Evolutionary conservation across 1,140 invertebrate genomes (phyloP), one percentile per base, ranked within the genome.

Genomic region (Sarcophaga peregrina): DNA sequence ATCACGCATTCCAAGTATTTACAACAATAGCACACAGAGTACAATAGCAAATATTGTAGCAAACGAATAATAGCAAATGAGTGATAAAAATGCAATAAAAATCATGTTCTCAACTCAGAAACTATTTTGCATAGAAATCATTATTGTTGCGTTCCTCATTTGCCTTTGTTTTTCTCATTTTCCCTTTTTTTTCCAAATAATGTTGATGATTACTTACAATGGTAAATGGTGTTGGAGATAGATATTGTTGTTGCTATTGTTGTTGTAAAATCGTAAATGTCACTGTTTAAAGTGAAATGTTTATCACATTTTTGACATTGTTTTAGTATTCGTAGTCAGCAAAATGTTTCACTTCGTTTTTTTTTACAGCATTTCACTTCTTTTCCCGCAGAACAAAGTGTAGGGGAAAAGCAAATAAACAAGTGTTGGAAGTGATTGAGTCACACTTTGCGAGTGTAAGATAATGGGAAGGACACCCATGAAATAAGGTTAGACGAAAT

Each of bases 121-220:
- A 78, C 75, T 78, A 78, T 78, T 78, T 78, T 78, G 75, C 75
- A 78, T 78, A 78, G 75, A 78, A 78, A 78, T 78, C 75, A 78
- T 78, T 50, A 78, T 50, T 50, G 20, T 52, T 50, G 62, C 8
- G 25, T 37, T 37, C 62, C 20, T 72, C 62, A 72, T 6, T 72
- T 72, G 20, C 15, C 15, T 45, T 75, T 47, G 13, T 47, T 75
- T 5, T 8, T 75, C 8, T 6, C 11, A 48, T 76, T 76, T 75
- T 5, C 7, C 47, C 8, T 9, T 7, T 47, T 76, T 76, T 48
- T 58, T 58, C 15, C 13, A 58, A 58, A 58, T 58, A 58, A 58
- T n/a, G 54, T 58, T 58, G 54, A 58, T 58, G 54, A 5, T 58
- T 58, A 37, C 25, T 37, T 37, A 37, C 25, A 37, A 37, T 37